Evolutionary conservation across 1,140 invertebrate genomes (phyloP), one percentile per base, ranked within the genome.

Genomic region (Pissodes strobi): DNA sequence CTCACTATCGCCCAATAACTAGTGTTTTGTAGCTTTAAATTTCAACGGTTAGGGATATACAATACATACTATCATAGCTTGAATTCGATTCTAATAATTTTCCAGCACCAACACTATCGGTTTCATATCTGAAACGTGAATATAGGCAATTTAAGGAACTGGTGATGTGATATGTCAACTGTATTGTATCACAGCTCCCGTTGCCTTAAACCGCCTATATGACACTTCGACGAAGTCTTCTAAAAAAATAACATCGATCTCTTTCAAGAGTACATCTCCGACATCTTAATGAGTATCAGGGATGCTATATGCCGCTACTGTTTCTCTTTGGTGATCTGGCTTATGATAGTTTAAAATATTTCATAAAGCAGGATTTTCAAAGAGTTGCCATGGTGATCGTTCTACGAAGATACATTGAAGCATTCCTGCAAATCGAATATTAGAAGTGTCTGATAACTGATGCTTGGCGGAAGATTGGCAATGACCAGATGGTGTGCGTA

Each of bases 291-390:
- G n/a, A n/a, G n/a, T n/a, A n/a, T n/a, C n/a, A n/a, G n/a, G n/a
- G n/a, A n/a, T n/a, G n/a, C n/a, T n/a, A n/a, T 3, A 30, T 46
- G 19, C 1, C 39, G 46, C 37, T 38, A 30, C 37, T 72, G 59
- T 75, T 81, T 78, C 79, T 80, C 83, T 84, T 85, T 86, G 84
- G 83, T 86, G 82, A 81, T 82, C 80, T 85, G 82, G 75, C 81
- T 86, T 84, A 84, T 85, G 83, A 77, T 72, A 69, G 69, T 67
- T 69, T 48, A n/a, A 64, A 57, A 72, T 55, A 55, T 55, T 23
- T 80, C 83, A 85, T 86, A 85, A 86, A 86, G 84, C 84, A 85
- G 84, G 80, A 81, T 81, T 74, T 76, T 17, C 81, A 82, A 81
- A 78, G 82, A 76, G 79, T 78, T 74, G 78, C 79, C 74, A 74